Conservation (phyloP, 2,888 invertebrate species). For the Drosophila nigritarsus region DNA sequence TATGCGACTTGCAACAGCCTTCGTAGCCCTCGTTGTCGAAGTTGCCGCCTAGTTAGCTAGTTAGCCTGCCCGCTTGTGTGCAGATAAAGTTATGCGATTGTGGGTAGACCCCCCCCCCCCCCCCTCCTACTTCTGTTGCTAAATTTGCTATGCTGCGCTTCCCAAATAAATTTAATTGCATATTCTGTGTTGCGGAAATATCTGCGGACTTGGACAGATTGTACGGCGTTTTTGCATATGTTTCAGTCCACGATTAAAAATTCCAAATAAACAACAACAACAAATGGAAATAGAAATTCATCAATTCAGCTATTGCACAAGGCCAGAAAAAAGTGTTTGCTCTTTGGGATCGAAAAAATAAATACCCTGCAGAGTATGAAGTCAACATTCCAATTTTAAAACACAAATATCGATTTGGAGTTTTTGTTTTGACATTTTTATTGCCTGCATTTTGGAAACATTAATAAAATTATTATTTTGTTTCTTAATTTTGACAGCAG, state of each 20-base stretch:
- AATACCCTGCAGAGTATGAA: neutral
- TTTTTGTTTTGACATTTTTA: neutral
- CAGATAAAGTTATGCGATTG: slow-evolving; percentile 16
- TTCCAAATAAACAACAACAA: slow-evolving; percentile 8
- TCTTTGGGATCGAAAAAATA: neutral
- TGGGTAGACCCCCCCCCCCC: neutral
- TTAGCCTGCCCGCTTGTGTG: neutral
- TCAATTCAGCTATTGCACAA: slow-evolving; percentile 38
- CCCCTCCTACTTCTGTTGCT: slow-evolving; percentile 5
- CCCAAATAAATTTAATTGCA: slow-evolving; percentile 61
- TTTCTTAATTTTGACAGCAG: neutral
- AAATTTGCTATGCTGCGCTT: slow-evolving; percentile 28
- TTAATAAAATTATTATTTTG: neutral
- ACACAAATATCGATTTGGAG: neutral
- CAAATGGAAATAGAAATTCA: slow-evolving; percentile 43
- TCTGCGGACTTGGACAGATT: slow-evolving; percentile 27
- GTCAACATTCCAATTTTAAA: neutral
- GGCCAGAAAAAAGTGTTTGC: neutral
- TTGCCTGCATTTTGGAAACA: neutral
- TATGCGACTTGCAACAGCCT: slow-evolving; percentile 53
- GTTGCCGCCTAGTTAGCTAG: slow-evolving; percentile 21
- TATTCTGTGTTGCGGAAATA: slow-evolving; percentile 42
- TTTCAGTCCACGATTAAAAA: slow-evolving; percentile 6
- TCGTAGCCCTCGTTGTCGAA: slow-evolving; percentile 30
- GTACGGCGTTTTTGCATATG: slow-evolving; percentile 22